Evolutionary conservation across 1,140 invertebrate genomes (phyloP).

Genomic region (Hylyphantes graminicola): DNA sequence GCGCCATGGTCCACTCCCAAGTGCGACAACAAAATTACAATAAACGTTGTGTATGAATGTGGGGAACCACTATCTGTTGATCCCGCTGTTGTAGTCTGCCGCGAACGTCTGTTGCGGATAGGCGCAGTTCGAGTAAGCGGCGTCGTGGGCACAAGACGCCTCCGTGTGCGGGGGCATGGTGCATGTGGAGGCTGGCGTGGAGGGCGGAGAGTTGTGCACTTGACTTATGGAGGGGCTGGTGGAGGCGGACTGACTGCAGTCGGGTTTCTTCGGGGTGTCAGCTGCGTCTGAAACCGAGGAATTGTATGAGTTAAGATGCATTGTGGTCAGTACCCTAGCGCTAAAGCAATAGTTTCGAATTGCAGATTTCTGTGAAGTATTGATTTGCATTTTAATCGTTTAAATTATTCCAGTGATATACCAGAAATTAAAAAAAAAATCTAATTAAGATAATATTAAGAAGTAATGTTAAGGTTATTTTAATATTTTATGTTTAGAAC

Average conservation of each 20-base stretch:
- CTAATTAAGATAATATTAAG: no score
- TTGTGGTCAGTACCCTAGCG: neutral
- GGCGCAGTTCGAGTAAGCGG: neutral
- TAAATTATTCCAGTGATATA: neutral
- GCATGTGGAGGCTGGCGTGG: neutral
- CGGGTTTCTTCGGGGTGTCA: neutral
- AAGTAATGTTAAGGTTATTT: no score
- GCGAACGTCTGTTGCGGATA: neutral
- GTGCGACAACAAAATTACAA: no score
- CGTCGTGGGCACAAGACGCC: neutral
- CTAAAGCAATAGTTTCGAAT: neutral
- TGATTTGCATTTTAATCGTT: neutral
- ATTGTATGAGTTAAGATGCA: no score
- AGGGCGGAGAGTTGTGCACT: constrained; percentile 20
- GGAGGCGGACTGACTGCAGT: neutral
- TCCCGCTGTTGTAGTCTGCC: neutral
- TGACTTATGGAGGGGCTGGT: constrained; percentile 11
- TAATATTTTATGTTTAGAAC: no score
- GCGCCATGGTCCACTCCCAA: no score
- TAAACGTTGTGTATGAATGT: no score
- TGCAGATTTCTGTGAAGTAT: neutral
- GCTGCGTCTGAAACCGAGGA: neutral
- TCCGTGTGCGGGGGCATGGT: neutral
- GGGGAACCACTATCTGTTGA: neutral
- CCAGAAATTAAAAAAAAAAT: no score